These are phyloP conservation scores for Carassius gibelio DNA, from an alignment of 2,113 vertebrate species.

Conservation along the genomic window DNA sequence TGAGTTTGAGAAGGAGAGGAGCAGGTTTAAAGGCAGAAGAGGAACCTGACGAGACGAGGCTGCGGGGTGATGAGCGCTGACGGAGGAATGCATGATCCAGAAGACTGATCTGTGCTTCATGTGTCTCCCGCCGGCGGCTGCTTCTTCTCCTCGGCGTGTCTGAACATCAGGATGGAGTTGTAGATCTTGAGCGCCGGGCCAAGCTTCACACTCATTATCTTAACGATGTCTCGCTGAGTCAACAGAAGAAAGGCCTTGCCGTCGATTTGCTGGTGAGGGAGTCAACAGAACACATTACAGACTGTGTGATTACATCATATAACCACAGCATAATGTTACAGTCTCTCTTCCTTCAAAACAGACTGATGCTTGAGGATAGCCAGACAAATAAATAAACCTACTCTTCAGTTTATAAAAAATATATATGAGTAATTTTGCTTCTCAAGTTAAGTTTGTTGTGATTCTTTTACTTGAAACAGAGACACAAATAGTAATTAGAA, in stretches of 20 bases:
- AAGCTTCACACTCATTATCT: conserved; percentile 79
- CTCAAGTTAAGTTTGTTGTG: background rate
- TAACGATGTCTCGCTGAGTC: conserved; percentile 76
- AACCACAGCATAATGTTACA: background rate
- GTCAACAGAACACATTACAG: conserved; percentile 15
- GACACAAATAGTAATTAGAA: background rate
- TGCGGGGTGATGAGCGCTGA: background rate
- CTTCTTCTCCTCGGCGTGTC: conserved; percentile 68
- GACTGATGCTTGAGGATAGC: background rate
- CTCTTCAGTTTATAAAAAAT: background rate
- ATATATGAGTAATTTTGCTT: background rate
- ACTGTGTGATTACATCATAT: background rate
- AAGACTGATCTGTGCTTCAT: conserved; percentile 14
- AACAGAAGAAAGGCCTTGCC: conserved; percentile 78
- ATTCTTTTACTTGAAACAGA: background rate
- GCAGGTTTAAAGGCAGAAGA: conserved; percentile 51
- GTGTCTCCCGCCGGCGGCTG: conserved; percentile 33
- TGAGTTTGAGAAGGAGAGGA: conserved; percentile 20
- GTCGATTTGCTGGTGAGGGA: conserved; percentile 74
- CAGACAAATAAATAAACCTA: background rate
- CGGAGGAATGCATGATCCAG: conserved; percentile 57
- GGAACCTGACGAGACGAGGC: conserved; percentile 42
- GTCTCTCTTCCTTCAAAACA: background rate
- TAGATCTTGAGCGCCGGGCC: conserved; percentile 81
- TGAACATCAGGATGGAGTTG: conserved; percentile 82